Evolutionary conservation across 1,140 invertebrate genomes (phyloP), one percentile per base, ranked within the genome.

Genomic region (Holcopasites calliopsidis): DNA sequence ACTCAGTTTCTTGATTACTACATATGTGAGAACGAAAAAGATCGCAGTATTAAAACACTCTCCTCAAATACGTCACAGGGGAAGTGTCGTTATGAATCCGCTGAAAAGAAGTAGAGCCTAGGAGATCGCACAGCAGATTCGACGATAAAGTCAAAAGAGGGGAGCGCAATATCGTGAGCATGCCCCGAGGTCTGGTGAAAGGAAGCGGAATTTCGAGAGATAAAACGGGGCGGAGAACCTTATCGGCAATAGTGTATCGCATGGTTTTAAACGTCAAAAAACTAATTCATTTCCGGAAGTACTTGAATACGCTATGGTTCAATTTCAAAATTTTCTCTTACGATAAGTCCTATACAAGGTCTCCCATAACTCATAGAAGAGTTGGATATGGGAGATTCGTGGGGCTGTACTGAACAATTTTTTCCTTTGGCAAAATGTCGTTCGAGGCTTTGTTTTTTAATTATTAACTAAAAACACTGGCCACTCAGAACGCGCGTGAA

Each of bases 121-220:
- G 7, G 18, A n/a, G 18, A 11, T 31, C 55, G 21, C 31, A 13
- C 7, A 57, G 31, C n/a, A 58, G 31, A 58, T 58, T 58, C 21
- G 55, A 58, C n/a, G 54, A 58, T 33, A 35, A 57, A n/a, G n/a
- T 21, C 16, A 18, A 35, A 3, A 58, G 55, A 35, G 31, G 31
- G 13, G 55, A 33, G 31, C n/a, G 55, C 13, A 35, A 58, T 55
- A 60, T 60, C 58, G 58, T 23, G 16, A 26, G 5, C 0, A 21
- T 26, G 23, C 8, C 40, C 11, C 23, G 8, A 18, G n/a, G 54
- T 31, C 8, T 4, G 38, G 60, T 62, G 60, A 62, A 62, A 62
- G 60, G 60, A 18, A 31, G 60, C 40, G 18, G 44, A 62, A 62
- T 62, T 62, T 23, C 60, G n/a, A 55, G 54, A 55, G 54, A 28